phyloP scores from a whole-genome alignment of 2,113 vertebrate genomes.

The Anolis carolinensis region DNA sequence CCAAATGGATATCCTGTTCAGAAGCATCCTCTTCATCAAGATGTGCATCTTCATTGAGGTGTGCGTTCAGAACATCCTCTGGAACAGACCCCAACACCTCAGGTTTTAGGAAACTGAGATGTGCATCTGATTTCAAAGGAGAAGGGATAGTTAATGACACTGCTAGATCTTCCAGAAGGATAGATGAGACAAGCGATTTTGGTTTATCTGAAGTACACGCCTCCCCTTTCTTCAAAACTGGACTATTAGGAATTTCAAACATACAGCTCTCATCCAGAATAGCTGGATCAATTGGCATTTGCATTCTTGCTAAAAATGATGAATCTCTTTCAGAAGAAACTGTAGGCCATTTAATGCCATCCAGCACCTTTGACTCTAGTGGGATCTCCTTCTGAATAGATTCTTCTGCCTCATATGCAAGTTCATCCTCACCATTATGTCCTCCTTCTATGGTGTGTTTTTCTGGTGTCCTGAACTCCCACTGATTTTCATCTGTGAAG shows the following conservation, averaged over 20 bases:
- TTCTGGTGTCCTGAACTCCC: constrained; percentile 87
- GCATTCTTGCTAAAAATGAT: constrained; percentile 73
- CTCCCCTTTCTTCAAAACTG: constrained; percentile 64
- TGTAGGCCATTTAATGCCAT: constrained; percentile 81
- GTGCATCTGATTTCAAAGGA: constrained; percentile 93
- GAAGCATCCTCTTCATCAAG: constrained; percentile 91
- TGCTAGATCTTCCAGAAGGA: constrained; percentile 92
- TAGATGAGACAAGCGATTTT: constrained; percentile 79
- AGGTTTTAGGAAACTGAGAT: constrained; percentile 92
- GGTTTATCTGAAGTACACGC: constrained; percentile 69
- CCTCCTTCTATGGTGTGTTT: constrained; percentile 73
- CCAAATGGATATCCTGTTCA: constrained; percentile 93
- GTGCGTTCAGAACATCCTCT: constrained; percentile 87
- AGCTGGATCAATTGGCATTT: constrained; percentile 82
- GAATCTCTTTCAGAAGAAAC: constrained; percentile 82
- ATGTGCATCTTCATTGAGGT: constrained; percentile 90
- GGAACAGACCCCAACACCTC: constrained; percentile 76
- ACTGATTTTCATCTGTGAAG: constrained; percentile 75
- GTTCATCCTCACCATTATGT: constrained; percentile 70
- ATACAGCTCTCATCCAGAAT: constrained; percentile 94
- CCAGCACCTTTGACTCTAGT: constrained; percentile 74
- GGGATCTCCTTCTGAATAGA: constrained; percentile 72
- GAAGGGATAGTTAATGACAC: constrained; percentile 96
- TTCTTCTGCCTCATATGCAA: constrained; percentile 59
- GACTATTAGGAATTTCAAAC: constrained; percentile 85